These are phyloP conservation scores for Hermaeophaga mercurialis DNA, from an alignment of 2,888 invertebrate genomes.

Conservation along the genomic window DNA sequence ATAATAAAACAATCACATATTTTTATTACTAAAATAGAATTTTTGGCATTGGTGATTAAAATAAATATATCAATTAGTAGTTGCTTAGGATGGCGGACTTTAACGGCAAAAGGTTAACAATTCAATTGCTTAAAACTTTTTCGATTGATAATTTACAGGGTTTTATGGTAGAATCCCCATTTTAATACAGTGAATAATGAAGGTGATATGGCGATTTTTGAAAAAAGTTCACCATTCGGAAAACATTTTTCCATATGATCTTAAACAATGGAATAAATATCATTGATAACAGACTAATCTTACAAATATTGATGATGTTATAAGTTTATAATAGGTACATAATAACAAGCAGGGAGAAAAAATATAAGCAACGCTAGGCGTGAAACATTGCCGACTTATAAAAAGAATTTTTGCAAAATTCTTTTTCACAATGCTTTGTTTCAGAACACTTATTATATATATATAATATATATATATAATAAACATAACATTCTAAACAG, in stretches of 20 bases:
- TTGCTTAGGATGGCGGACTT: no score
- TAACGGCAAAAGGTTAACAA: no score
- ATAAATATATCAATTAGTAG: no score
- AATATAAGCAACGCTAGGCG: constrained; percentile 30
- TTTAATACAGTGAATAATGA: no score
- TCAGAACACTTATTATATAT: constrained; percentile 33
- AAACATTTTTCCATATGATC: constrained; percentile 5
- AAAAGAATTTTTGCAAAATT: constrained; percentile 27
- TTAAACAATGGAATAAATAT: constrained; percentile 31
- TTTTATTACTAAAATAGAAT: no score
- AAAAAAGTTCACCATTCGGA: background rate
- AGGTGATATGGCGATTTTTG: background rate
- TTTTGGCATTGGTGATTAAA: no score
- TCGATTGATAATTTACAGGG: no score
- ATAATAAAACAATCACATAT: background rate
- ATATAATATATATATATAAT: no score
- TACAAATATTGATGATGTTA: constrained; percentile 25
- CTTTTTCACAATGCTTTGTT: constrained; percentile 25
- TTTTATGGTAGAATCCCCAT: no score
- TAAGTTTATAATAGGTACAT: constrained; percentile 33
- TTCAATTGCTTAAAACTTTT: no score
- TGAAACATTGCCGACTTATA: constrained; percentile 27
- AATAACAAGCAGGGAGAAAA: constrained; percentile 35
- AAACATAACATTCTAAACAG: constrained; percentile 41
- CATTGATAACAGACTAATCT: constrained; percentile 32